These are phyloP conservation scores for Mizuhopecten yessoensis DNA, from an alignment of 1,140 invertebrate genomes.

Conservation along the genomic window DNA sequence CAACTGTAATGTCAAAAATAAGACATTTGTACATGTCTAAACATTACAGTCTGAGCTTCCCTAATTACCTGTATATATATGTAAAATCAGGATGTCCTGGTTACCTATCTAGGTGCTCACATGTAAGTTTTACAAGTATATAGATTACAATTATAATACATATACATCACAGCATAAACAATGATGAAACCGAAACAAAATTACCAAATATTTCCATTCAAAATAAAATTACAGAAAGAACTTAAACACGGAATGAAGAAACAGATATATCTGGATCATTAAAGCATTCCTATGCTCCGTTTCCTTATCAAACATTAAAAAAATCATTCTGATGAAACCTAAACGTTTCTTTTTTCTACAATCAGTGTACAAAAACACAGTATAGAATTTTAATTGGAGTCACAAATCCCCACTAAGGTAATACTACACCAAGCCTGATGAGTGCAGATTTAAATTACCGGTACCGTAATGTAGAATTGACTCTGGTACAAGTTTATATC, in stretches of 20 bases:
- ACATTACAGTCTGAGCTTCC: too few relatives aligned
- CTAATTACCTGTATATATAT: too few relatives aligned
- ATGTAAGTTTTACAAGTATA: neutral
- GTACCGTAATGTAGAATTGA: too few relatives aligned
- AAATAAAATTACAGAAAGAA: neutral
- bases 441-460: too few relatives aligned
- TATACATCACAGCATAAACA: neutral
- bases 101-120: neutral
- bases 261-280: neutral
- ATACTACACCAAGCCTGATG: too few relatives aligned
- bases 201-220: neutral
- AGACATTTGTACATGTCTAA: too few relatives aligned
- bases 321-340: neutral
- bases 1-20: too few relatives aligned
- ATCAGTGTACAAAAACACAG: neutral
- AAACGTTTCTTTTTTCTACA: neutral
- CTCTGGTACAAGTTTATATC: too few relatives aligned
- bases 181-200: neutral
- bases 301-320: neutral
- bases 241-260: neutral
- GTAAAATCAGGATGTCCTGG: too few relatives aligned
- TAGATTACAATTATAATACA: neutral
- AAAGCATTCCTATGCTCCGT: neutral
- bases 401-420: too few relatives aligned
- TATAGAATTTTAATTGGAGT: neutral